Evolutionary conservation across 2,797 vertebrate genomes (phyloP), one percentile per base, ranked within the genome.

Genomic region (Alosa sapidissima): DNA sequence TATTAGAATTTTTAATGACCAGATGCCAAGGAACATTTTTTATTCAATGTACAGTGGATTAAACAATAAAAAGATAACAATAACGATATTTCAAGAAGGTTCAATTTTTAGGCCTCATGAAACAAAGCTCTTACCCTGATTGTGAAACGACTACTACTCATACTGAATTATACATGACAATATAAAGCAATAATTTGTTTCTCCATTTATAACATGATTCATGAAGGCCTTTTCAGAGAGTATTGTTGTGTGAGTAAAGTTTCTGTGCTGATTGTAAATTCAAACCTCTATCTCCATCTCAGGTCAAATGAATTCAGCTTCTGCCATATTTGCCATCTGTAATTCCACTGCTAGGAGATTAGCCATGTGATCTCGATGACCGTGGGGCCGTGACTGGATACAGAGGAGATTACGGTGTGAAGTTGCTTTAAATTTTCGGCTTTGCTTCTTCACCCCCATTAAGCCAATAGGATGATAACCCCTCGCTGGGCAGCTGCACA

Each of bases 231-330:
- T 51, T 11, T 51, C 49, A 51, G 16, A 47, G 7, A 45, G 36
- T 47, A 6, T 72, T 36, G 62, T 68, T 33, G 65, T 33, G 11
- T 68, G 14, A 47, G 72, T 78, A 45, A 45, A 45, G 14, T 36
- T 7, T 78, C 41, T 7, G 14, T 9, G 36, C 72, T 45, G 36
- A 78, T 78, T 78, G 72, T 21, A 24, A 62, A 62, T 24, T 62
- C 58, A 62, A 62, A 16, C 86, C 55, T 54, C 55, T 51, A 11
- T 68, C 49, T 65, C 86, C 60, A 55, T 87, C 75, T 84, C 84
- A 87, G 91, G 89, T 93, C 91, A 91, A 91, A 91, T 88, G 90
- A 89, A 92, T 92, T 89, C 90, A 89, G 87, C 84, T 84, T 90
- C 89, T 91, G 90, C 89, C 91, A 87, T 88, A 88, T 88, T 88